Conservation (phyloP, 1,140 invertebrate genomes). For the Apis dorsata region DNA sequence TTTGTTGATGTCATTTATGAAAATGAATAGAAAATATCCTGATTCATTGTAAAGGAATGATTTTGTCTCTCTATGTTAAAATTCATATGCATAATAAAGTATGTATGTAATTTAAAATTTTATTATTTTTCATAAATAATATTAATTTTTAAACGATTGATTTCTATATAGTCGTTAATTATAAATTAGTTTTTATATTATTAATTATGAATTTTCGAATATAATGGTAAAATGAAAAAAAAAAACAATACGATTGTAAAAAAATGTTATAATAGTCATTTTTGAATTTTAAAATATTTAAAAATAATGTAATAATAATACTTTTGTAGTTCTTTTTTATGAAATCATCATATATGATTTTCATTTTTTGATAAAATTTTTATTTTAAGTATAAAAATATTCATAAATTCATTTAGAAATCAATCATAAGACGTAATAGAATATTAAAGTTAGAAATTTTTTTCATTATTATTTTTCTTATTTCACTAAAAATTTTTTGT, state of each 20-base stretch:
- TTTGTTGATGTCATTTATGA: constrained; percentile 47
- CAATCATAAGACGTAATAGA: neutral
- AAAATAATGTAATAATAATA: neutral
- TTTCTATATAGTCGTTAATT: neutral
- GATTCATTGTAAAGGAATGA: constrained; percentile 56
- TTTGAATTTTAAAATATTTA: neutral
- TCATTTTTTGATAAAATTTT: neutral
- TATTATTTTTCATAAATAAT: neutral
- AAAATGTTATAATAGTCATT: neutral
- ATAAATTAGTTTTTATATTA: neutral
- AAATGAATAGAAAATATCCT: constrained; percentile 47
- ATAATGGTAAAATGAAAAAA: neutral
- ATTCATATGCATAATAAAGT: constrained; percentile 60
- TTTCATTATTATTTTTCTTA: neutral
- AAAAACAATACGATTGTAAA: neutral
- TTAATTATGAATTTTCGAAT: neutral
- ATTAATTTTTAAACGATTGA: neutral
- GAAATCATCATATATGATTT: neutral
- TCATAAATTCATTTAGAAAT: neutral
- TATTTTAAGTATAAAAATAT: neutral
- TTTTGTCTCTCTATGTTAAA: constrained; percentile 64
- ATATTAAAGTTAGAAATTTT: too few species aligned
- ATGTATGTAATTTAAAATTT: constrained; percentile 60
- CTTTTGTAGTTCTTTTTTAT: neutral
- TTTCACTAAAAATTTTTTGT: neutral